Conservation (phyloP, 2,888 invertebrate species). For the Lasioglossum marginatum region DNA sequence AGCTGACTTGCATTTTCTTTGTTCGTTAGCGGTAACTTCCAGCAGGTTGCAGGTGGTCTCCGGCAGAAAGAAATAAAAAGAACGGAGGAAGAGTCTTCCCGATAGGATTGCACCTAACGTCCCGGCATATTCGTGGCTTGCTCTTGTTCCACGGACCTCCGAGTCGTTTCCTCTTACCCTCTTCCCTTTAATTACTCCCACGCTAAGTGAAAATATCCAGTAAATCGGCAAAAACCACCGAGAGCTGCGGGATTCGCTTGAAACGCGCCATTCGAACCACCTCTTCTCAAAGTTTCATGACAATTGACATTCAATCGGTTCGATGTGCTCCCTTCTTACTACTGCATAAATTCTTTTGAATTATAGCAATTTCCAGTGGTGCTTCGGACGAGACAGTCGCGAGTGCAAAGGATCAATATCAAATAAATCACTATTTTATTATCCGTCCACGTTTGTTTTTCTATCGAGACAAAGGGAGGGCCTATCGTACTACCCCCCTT, state of each 20-base stretch:
- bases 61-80: conserved; percentile 14
- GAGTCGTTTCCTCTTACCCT: conserved; percentile 9
- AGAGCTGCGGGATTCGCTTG: not conserved
- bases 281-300: no score
- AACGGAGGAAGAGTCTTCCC: conserved; percentile 4
- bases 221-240: not conserved
- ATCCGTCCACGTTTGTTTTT: no score
- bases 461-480: no score
- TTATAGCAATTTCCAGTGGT: no score
- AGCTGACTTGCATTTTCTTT: conserved; percentile 72
- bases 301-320: no score
- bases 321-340: no score
- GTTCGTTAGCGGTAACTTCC: conserved; percentile 63
- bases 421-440: no score
- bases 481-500: not conserved
- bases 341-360: no score
- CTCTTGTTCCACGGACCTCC: not conserved
- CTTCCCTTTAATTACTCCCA: conserved; percentile 40
- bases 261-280: not conserved
- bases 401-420: no score
- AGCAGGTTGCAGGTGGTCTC: conserved; percentile 56
- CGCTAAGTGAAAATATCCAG: conserved; percentile 17
- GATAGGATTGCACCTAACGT: conserved; percentile 5
- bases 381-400: no score
- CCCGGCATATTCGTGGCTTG: conserved; percentile 17